Evolutionary conservation across 2,113 vertebrate species (phyloP).

Genomic region (Pseudorasbora parva): DNA sequence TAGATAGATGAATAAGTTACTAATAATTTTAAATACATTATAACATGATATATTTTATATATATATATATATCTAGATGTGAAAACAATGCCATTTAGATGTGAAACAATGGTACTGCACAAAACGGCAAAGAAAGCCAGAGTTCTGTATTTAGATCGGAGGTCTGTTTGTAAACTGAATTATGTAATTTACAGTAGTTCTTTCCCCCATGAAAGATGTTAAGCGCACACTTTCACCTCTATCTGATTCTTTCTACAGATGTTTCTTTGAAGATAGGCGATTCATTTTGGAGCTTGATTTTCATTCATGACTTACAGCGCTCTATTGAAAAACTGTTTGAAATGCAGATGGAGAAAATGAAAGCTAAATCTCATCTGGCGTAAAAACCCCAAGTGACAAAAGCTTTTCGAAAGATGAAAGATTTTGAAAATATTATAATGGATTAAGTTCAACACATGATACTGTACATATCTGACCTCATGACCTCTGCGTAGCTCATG

Average conservation of each 20-base stretch:
- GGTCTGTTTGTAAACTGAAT: neutral
- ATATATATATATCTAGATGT: neutral
- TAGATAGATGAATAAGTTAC: too few species aligned
- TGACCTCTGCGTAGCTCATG: conserved; percentile 96
- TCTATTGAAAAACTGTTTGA: neutral
- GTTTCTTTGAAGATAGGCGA: neutral
- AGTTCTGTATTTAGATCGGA: neutral
- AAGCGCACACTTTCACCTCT: neutral
- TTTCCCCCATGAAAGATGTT: neutral
- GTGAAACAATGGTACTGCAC: neutral
- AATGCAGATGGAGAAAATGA: neutral
- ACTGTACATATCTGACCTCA: conserved; percentile 80
- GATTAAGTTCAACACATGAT: too few species aligned
- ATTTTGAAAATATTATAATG: neutral
- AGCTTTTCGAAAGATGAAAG: neutral
- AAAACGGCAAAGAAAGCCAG: neutral
- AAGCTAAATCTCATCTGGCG: neutral
- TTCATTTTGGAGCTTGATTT: neutral
- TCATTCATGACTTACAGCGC: neutral
- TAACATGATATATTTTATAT: too few species aligned
- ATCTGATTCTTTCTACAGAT: neutral
- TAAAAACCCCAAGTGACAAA: neutral
- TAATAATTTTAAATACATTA: too few species aligned
- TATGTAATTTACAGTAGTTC: neutral
- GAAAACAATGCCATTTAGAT: neutral